Evolutionary conservation across 2,113 vertebrate species (phyloP).

Genomic region (Notothenia rossii): DNA sequence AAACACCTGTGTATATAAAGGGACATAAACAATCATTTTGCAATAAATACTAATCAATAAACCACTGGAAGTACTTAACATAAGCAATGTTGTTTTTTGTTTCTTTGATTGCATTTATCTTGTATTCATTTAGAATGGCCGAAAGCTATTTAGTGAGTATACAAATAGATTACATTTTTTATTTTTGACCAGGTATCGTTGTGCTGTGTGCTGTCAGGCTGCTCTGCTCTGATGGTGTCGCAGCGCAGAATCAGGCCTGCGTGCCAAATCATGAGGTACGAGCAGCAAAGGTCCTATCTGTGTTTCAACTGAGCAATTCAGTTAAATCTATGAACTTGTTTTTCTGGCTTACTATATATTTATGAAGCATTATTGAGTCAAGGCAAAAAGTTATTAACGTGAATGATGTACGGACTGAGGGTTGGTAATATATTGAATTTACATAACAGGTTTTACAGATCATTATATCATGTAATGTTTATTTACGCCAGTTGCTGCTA

Average conservation of each 20-base stretch:
- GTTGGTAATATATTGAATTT: background rate
- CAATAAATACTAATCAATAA: background rate
- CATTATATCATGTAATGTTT: background rate
- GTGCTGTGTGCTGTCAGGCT: slow-evolving; percentile 49
- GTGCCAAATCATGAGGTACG: slow-evolving; percentile 54
- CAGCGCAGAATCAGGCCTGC: background rate
- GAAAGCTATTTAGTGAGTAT: background rate
- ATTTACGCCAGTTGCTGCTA: background rate
- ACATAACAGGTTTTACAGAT: background rate
- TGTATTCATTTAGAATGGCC: background rate
- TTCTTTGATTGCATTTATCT: slow-evolving; percentile 6
- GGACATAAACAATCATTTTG: too few species aligned
- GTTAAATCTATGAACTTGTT: background rate
- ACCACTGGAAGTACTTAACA: background rate
- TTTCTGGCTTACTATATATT: background rate
- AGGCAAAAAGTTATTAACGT: background rate
- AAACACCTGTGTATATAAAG: too few species aligned
- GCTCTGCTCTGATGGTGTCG: background rate
- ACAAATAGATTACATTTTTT: background rate
- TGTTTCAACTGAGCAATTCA: background rate
- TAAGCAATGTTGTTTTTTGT: background rate
- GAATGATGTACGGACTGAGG: background rate
- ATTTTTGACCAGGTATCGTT: slow-evolving; percentile 58
- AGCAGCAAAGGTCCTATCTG: background rate
- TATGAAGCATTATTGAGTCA: background rate